Evolutionary conservation across 2,113 vertebrate genomes (phyloP).

Genomic region (Dasyornis broadbenti): DNA sequence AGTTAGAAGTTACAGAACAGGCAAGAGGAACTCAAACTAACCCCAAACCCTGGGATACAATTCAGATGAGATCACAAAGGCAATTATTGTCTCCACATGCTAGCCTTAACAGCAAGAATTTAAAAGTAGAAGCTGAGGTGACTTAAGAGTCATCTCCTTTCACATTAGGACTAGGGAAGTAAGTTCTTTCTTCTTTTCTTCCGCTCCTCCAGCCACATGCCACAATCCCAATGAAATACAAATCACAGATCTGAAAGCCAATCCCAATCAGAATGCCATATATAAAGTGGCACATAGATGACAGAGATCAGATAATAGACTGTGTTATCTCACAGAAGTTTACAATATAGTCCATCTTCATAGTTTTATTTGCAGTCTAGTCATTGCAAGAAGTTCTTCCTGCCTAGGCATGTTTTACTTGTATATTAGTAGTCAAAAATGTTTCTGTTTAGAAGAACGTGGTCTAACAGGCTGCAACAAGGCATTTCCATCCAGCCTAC

Average conservation of each 20-base stretch:
- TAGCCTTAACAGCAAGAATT: background rate
- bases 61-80: background rate
- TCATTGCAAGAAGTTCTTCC: background rate
- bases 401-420: background rate
- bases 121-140: background rate
- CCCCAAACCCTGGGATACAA: background rate
- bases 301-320: background rate
- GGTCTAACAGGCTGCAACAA: background rate
- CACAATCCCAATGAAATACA: background rate
- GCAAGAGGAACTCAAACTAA: background rate
- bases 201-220: background rate
- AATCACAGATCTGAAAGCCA: background rate
- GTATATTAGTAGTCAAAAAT: background rate
- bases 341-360: background rate
- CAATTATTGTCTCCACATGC: background rate
- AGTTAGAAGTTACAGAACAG: background rate
- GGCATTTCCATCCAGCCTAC: background rate
- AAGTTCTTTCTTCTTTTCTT: background rate
- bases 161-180: background rate
- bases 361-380: background rate
- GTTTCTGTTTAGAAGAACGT: background rate
- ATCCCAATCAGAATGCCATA: background rate
- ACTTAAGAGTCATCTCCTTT: background rate
- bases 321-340: background rate
- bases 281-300: background rate